Conservation (phyloP, 2,888 invertebrate genomes). For the Drosophila phalerata region DNA sequence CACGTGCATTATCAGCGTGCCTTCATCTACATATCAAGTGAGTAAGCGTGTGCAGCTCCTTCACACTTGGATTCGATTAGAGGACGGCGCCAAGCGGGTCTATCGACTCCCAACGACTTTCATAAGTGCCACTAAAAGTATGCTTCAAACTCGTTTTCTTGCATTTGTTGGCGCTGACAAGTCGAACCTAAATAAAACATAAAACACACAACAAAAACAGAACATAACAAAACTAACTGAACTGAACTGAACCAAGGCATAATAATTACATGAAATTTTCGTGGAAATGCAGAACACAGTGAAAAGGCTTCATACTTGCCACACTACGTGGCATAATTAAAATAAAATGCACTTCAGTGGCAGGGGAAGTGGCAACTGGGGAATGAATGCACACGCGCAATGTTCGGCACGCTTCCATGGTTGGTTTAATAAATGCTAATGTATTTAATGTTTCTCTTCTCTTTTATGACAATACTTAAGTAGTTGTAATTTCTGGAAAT, state of each 20-base stretch:
- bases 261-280: conserved; percentile 77
- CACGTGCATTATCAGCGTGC: conserved; percentile 45
- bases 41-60: conserved; percentile 33
- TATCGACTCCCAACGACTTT: conserved; percentile 18
- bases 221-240: conserved; percentile 30
- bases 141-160: conserved; percentile 53
- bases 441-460: conserved; percentile 54
- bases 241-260: conserved; percentile 39
- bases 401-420: conserved; percentile 70
- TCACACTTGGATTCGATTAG: conserved; percentile 34
- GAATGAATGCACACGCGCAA: conserved; percentile 32
- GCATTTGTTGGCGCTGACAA: conserved; percentile 52
- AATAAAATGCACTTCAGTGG: conserved; percentile 48
- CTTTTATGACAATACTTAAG: conserved; percentile 70
- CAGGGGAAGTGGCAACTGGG: neutral
- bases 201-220: neutral
- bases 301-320: conserved; percentile 8
- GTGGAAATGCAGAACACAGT: conserved; percentile 72
- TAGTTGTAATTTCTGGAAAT: conserved; percentile 77
- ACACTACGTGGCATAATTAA: conserved; percentile 79
- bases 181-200: conserved; percentile 30
- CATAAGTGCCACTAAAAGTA: conserved; percentile 33
- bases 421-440: conserved; percentile 75
- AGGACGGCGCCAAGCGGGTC: conserved; percentile 58
- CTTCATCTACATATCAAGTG: conserved; percentile 51